Base-by-base conservation (phyloP, 2,888 invertebrate genomes). In the Andrena minutula region DNA sequence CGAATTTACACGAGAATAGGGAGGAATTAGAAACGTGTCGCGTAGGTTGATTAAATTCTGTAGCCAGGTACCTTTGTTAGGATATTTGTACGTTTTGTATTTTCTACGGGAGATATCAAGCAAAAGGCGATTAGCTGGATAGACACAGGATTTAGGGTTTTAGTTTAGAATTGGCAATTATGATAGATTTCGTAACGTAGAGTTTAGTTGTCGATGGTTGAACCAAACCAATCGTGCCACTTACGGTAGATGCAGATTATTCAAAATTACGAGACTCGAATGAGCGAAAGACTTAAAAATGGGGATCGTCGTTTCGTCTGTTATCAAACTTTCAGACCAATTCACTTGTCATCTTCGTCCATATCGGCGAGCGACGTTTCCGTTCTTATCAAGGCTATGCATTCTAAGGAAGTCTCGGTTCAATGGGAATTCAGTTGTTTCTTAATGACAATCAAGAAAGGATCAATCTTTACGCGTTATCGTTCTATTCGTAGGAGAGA, bases 141-240 rank as follows among this genome's bases (percentile, higher is more conserved):
- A 69, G 58, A 41, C 66, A 61, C 47, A 5, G 0, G 61, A 23
- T 16, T 2, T 28, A 47, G 26, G 47, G 47, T 69, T 74, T 75
- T 83, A 73, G 71, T 70, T 82, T 82, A 82, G 76, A 69, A 76
- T 82, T 65, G 75, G 64, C 82, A n/a, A 5, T 63, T 49, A 5
- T 41, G 41, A 41, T 73, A 73, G 72, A 60, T 73, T 35, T n/a
- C n/a, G 30, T 58, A 28, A 49, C 16, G 12, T 71, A 74, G 68
- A 26, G 16, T 69, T 58, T 79, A 72, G 47, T 41, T 53, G 20
- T 20, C 16, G 10, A 5, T 4, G 64, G 68, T 49, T 41, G 41
- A 66, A 65, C 20, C 23, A 79, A 73, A 82, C 83, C 83, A 75
- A 73, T 64, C 61, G 47, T 53, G 56, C 63, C 30, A 64, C 12